A percentile compares a stretch with the other conserved stretches of the same genome.
phyloP scores from a whole-genome alignment of 2,113 vertebrate genomes.

The Lampris megalopsis region DNA sequence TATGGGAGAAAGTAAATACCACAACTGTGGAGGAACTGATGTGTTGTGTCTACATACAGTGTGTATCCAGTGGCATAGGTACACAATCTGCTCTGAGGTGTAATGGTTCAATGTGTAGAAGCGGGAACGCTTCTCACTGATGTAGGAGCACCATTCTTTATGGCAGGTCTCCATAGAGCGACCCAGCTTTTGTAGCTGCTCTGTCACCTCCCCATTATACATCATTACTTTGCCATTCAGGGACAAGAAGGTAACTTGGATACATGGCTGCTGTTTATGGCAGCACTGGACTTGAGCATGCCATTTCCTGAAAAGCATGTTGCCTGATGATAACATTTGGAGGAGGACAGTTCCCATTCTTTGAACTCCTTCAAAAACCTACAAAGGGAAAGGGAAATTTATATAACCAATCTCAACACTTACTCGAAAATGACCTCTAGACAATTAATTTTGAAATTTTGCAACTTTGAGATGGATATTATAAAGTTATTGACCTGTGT shows the following conservation, averaged over 20 bases:
- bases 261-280: slow-evolving; percentile 50
- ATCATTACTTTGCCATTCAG: slow-evolving; percentile 42
- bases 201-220: slow-evolving; percentile 59
- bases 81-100: slow-evolving; percentile 82
- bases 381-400: neutral
- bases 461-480: neutral
- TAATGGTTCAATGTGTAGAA: slow-evolving; percentile 79
- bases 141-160: slow-evolving; percentile 74
- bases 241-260: slow-evolving; percentile 65
- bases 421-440: too few relatives aligned
- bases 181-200: slow-evolving; percentile 69
- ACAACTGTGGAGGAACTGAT: slow-evolving; percentile 62
- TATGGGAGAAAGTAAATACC: slow-evolving; percentile 76
- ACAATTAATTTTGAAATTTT: neutral
- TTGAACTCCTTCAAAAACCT: slow-evolving; percentile 83
- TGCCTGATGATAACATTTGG: slow-evolving; percentile 79
- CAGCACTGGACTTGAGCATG: slow-evolving; percentile 71
- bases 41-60: slow-evolving; percentile 40
- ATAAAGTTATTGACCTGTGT: slow-evolving; percentile 72
- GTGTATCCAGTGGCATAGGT: slow-evolving; percentile 77
- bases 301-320: slow-evolving; percentile 81
- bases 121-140: slow-evolving; percentile 70
- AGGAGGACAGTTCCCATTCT: slow-evolving; percentile 74
- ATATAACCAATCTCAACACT: neutral
- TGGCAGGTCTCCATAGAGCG: slow-evolving; percentile 79